Conservation (phyloP, 2,113 vertebrate species). For the Aptenodytes forsteri region DNA sequence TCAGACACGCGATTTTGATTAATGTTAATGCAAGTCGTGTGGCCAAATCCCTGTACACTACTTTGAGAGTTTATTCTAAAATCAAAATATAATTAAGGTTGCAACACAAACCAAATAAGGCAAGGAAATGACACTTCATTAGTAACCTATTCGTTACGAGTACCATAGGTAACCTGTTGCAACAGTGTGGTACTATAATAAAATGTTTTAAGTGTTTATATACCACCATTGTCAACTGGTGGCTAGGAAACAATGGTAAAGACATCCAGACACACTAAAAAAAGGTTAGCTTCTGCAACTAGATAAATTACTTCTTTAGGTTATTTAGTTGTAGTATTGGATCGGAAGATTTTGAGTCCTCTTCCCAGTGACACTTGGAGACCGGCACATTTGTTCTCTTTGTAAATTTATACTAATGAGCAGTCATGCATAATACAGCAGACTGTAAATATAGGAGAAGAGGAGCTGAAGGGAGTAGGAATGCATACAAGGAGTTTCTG, state of each 20-base stretch:
- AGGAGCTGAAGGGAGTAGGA: not conserved
- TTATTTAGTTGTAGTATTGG: not conserved
- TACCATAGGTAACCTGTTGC: constrained; percentile 1
- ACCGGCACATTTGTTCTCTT: not conserved
- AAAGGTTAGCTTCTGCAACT: not conserved
- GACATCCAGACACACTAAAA: not conserved
- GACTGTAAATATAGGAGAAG: not conserved
- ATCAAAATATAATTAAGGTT: constrained; percentile 46
- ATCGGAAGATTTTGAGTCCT: not conserved
- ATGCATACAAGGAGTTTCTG: not conserved
- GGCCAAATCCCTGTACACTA: constrained; percentile 46
- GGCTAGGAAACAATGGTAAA: not conserved
- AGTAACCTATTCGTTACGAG: not conserved
- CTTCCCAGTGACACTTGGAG: not conserved
- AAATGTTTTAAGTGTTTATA: constrained; percentile 49
- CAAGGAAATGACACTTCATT: constrained; percentile 63
- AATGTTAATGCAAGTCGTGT: constrained; percentile 54
- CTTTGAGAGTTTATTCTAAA: constrained; percentile 52
- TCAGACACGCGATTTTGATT: constrained; percentile 49
- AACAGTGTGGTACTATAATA: not conserved
- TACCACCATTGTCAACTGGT: not conserved
- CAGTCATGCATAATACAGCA: not conserved
- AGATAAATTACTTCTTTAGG: not conserved
- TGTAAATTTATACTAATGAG: not conserved
- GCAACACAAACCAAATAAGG: constrained; percentile 44